Evolutionary conservation across 2,113 vertebrate genomes (phyloP), one percentile per base, ranked within the genome.

Genomic region (Pelecanoides urinatrix): DNA sequence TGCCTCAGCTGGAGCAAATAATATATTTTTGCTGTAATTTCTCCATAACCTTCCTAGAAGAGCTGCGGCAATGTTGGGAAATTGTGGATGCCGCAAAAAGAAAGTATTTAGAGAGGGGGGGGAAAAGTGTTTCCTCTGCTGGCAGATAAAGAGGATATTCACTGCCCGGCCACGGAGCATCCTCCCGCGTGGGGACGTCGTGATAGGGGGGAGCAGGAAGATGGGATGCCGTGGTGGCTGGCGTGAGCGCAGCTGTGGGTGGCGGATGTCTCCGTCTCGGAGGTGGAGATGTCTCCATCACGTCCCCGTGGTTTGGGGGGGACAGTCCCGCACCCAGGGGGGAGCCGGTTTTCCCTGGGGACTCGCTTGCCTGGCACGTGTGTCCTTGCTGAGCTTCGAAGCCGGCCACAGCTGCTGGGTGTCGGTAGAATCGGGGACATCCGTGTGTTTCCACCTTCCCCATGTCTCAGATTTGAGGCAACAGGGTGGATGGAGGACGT

Each of bases 71-170:
- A 29, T 16, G 14, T 16, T 22, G 25, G 13, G 50, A 65, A 92
- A 74, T 29, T 71, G 72, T 93, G 75, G 59, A 86, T 83, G 11
- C 45, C 2, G 6, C 40, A 81, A 86, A 74, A 88, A 78, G 10
- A 68, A 92, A 88, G 47, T 73, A n/a, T 58, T 79, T 79, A 7
- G 38, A 47, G 40, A 32, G 17, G 17, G 3, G 4, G 9, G 7
- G 29, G n/a, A 4, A 26, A 92, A 78, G 61, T 84, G 92, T 90
- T 97, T 96, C 96, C 92, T 86, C 38, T 40, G 10, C 83, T 52
- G 44, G 21, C 86, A 96, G 92, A 96, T 97, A 96, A 78, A 70
- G 65, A 88, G 72, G 34, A 25, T 58, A 49, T 67, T 74, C 6
- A 1, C 47, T 84, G 70, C 14, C 38, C 4, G 3, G 84, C 80